These are phyloP conservation scores for Lampris incognitus DNA, from an alignment of 2,113 vertebrate species.

Conservation along the genomic window DNA sequence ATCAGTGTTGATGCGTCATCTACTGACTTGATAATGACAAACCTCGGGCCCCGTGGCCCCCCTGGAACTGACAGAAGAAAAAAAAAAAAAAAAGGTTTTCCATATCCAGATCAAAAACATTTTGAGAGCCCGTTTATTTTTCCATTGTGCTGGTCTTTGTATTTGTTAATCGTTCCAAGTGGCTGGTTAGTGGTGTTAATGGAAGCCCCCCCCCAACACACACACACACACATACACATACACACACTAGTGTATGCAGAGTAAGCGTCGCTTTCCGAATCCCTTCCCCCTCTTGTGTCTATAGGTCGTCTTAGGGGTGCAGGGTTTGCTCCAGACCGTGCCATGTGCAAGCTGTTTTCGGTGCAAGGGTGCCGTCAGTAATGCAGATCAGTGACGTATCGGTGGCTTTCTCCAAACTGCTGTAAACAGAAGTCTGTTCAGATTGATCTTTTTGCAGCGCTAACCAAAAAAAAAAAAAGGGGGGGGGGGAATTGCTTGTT, in stretches of 20 bases:
- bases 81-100: too few relatives aligned
- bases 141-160: slow-evolving; percentile 48
- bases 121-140: slow-evolving; percentile 41
- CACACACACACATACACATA: slow-evolving; percentile 22
- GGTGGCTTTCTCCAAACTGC: not conserved
- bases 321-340: slow-evolving; percentile 2
- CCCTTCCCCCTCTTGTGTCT: slow-evolving; percentile 36
- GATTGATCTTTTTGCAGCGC: too few relatives aligned
- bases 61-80: too few relatives aligned
- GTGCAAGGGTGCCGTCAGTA: not conserved
- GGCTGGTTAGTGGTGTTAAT: slow-evolving; percentile 30
- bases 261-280: slow-evolving; percentile 50
- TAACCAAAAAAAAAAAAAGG: too few relatives aligned
- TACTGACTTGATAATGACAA: slow-evolving; percentile 18
- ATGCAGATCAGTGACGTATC: not conserved
- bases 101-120: too few relatives aligned
- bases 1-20: not conserved
- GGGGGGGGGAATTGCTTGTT: too few relatives aligned
- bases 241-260: slow-evolving; percentile 38
- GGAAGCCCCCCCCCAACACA: slow-evolving; percentile 15
- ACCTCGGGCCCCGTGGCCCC: not conserved
- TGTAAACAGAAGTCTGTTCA: too few relatives aligned
- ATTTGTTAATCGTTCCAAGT: slow-evolving; percentile 30
- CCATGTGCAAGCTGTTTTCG: slow-evolving; percentile 1
- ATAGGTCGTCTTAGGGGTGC: slow-evolving; percentile 49